Base-by-base conservation (phyloP, 2,797 vertebrate species). In the Melanogrammus aeglefinus region DNA sequence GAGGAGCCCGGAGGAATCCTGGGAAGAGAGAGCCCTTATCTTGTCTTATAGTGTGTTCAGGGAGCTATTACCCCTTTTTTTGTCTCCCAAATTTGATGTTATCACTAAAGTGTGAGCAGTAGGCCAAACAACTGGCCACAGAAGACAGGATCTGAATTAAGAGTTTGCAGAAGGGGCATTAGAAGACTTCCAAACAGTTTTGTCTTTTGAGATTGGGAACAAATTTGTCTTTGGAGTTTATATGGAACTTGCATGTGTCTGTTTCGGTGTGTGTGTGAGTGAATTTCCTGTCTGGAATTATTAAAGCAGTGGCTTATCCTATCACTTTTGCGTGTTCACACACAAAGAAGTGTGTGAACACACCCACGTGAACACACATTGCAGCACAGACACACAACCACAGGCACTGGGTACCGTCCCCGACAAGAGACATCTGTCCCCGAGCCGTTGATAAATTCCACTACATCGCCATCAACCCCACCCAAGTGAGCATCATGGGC, bases 21-120 rank as follows among this genome's bases (percentile, higher is more conserved):
- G 84, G 78, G 73, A 84, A 77, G 84, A 85, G 81, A 90, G 90
- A 92, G 91, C 91, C 82, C 90, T 93, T 92, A 91, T 93, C 85
- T 91, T 92, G 92, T 91, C 91, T 24, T 24, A 24, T 63, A n/a
- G 57, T 24, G 57, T 63, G 57, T 24, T 8, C 21, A 24, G 57
- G 14, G 21, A 24, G 57, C 57, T 9, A 63, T 63, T 24, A 4
- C 5, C 18, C 57, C 57, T 51, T 51, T 21, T 21, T 51, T 21
- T 63, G 57, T 63, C 57, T 24, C 57, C 21, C 57, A n/a, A 63
- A 63, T 63, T 2, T 63, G 57, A 63, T 63, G 57, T 24, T 63
- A 63, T 63, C 57, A 24, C 57, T 24, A 24, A 63, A 8, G 57
- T 63, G 57, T 24, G 57, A 63, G 21, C 14, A 6, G 21, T 63